Evolutionary conservation across 2,888 invertebrate species (phyloP), one percentile per base, ranked within the genome.

Genomic region (Troides aeacus): DNA sequence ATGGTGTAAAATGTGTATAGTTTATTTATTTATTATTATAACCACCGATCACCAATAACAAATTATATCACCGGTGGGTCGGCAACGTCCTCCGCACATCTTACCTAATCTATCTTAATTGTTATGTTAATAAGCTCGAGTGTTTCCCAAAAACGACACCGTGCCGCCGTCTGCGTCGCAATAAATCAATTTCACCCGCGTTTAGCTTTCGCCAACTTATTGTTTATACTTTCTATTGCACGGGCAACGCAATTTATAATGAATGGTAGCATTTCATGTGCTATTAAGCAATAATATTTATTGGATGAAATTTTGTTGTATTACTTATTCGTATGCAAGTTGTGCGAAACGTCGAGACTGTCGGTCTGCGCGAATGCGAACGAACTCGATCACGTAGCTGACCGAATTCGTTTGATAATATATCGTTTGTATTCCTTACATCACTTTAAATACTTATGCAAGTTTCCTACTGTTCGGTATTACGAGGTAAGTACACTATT

Each of bases 151-250:
- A 71, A 89, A 85, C 81, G 86, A 88, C 86, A 83, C 81, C 84
- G 79, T 79, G 78, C 78, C 78, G 81, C 81, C 78, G 59, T 66
- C 59, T 62, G 59, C 62, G 78, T 75, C 78, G 79, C 83, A 77
- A 91, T 92, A 91, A 92, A 92, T 92, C 92, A 92, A 92, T 92
- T 92, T 92, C 92, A 85, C 92, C 80, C 79, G 77, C 81, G 82
- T 83, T 46, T 81, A 84, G 86, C 92, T 92, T 92, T 92, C 92
- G 89, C 91, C 81, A 80, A 80, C 80, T 88, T 90, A 92, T 92
- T 92, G 92, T 92, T 90, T 89, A 88, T 87, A 91, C 92, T 92
- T 92, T 92, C 92, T 92, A 92, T 85, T 85, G 81, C 79, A 79
- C 79, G 75, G 66, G 74, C 77, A 79, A 75, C 77, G 80, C 80